phyloP scores from a whole-genome alignment of 2,113 vertebrate genomes.

The Grammomys surdaster region DNA sequence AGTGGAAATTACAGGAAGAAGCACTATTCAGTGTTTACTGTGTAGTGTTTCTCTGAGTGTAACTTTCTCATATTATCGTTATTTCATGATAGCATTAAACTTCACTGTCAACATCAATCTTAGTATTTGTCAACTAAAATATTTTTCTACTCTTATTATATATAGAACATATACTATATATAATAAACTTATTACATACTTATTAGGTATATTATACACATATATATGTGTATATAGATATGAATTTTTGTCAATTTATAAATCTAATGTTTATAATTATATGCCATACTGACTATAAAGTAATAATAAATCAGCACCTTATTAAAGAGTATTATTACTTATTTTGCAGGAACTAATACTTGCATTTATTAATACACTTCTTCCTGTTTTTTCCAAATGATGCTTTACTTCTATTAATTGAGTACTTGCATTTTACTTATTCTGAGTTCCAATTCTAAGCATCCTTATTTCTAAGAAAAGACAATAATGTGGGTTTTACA shows the following conservation, averaged over 20 bases:
- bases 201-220: background rate
- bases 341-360: background rate
- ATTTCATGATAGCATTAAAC: background rate
- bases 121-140: background rate
- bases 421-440: background rate
- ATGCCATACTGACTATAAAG: background rate
- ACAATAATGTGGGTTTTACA: background rate
- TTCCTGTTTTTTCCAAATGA: background rate
- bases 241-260: background rate
- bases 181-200: background rate
- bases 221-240: background rate
- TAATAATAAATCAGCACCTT: background rate
- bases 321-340: background rate
- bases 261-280: slow-evolving; percentile 7
- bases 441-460: background rate
- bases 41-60: background rate
- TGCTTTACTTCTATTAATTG: background rate
- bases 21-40: background rate
- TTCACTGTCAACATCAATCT: background rate
- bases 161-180: background rate
- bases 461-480: background rate
- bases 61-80: slow-evolving; percentile 10
- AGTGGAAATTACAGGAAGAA: background rate
- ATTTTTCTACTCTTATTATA: background rate
- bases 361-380: background rate